phyloP scores from a whole-genome alignment of 2,797 vertebrate genomes.

The Clarias fuscus region DNA sequence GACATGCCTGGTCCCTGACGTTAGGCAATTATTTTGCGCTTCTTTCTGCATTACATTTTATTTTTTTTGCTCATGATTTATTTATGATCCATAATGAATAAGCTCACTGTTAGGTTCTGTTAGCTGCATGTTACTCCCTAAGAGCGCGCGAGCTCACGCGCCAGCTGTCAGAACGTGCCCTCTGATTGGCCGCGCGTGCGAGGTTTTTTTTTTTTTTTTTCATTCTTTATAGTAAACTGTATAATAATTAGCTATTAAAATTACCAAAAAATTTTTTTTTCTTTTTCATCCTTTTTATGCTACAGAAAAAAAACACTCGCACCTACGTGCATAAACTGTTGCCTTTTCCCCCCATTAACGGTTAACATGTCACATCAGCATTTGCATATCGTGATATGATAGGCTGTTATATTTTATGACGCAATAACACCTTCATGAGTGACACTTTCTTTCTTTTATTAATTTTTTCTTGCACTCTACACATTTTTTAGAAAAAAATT shows the following conservation, averaged over 20 bases:
- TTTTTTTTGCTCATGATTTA: not conserved
- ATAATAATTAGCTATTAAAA: not conserved
- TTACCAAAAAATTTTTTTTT: not conserved
- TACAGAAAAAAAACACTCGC: not conserved
- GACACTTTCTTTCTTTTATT: not conserved
- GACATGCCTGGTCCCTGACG: conserved; percentile 57
- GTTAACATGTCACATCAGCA: not conserved
- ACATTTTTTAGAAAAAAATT: not conserved
- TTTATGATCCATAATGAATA: too few species aligned
- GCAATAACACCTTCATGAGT: not conserved
- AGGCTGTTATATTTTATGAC: conserved; percentile 5
- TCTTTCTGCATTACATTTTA: conserved; percentile 45
- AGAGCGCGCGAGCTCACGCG: not conserved
- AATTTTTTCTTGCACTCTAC: not conserved
- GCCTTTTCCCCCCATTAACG: too few species aligned
- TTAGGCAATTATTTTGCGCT: conserved; percentile 53
- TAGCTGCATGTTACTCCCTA: too few species aligned
- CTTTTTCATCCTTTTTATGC: not conserved
- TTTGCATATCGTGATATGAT: not conserved
- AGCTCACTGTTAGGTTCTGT: not conserved
- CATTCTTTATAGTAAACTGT: not conserved
- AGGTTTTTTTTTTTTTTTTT: not conserved
- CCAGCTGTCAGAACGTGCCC: not conserved
- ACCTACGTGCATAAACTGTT: not conserved
- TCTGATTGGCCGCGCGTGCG: not conserved